phyloP scores from a whole-genome alignment of 2,888 invertebrate genomes.

The Brenthis daphne region DNA sequence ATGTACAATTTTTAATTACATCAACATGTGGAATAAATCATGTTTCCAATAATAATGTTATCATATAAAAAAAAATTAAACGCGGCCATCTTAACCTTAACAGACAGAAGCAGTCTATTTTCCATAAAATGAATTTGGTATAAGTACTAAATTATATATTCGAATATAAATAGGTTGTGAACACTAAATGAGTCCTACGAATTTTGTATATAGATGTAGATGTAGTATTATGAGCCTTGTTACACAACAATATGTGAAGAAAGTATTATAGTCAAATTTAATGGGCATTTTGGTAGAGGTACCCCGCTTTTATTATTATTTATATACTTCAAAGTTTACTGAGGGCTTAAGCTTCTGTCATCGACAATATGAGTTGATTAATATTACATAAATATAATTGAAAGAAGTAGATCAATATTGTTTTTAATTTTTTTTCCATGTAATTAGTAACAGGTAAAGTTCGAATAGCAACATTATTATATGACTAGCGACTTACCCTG shows the following conservation, averaged over 20 bases:
- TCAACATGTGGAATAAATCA: too few relatives aligned
- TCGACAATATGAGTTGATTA: not conserved
- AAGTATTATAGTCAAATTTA: conserved; percentile 64
- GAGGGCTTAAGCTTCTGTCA: not conserved
- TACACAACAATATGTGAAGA: conserved; percentile 26
- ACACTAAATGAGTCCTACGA: conserved; percentile 27
- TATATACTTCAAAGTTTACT: not conserved
- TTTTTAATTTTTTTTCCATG: too few relatives aligned
- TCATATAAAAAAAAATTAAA: too few relatives aligned
- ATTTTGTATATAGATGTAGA: conserved; percentile 34
- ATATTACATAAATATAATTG: not conserved
- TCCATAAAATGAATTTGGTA: conserved; percentile 7
- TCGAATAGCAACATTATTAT: too few relatives aligned
- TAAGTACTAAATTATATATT: conserved; percentile 16
- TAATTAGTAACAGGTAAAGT: too few relatives aligned
- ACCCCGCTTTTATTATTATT: conserved; percentile 57
- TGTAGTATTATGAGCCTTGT: conserved; percentile 27
- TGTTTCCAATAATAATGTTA: too few relatives aligned
- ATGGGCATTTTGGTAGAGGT: conserved; percentile 69
- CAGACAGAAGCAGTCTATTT: not conserved
- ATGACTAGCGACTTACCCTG: too few relatives aligned
- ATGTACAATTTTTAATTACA: too few relatives aligned
- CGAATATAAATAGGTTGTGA: conserved; percentile 36
- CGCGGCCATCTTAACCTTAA: too few relatives aligned
- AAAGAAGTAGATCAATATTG: too few relatives aligned